Evolutionary conservation across 1,140 invertebrate genomes (phyloP), one percentile per base, ranked within the genome.

Genomic region (Tyrophagus putrescentiae): DNA sequence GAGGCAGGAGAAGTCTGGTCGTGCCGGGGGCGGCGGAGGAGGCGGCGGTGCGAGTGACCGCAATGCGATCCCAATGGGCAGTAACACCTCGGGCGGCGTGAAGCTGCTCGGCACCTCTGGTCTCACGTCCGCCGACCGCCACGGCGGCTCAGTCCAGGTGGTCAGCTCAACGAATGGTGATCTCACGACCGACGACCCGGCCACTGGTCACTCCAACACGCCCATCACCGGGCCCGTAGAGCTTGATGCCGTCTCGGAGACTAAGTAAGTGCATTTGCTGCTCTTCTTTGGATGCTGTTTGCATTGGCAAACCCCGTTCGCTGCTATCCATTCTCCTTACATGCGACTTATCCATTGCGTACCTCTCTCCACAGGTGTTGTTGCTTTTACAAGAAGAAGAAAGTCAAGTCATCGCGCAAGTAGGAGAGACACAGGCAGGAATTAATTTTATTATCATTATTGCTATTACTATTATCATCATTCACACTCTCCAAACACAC

Each of bases 101-200:
- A 57, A 56, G 50, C 42, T 56, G 11, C 28, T 61, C 16, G 58
- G 58, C 23, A 52, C 16, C 34, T 54, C 52, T 36, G 29, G 48
- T 52, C 48, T 64, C 44, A 54, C 62, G 48, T 60, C 65, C 25
- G 63, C 62, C 57, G 64, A 66, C 62, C 52, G 65, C 28, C 60
- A 64, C 50, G 60, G 60, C 29, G 65, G 66, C 64, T 76, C 68
- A 52, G 75, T 78, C 7, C 78, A 95, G 87, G 91, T 97, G 78
- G 89, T 96, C 65, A 93, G 87, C 72, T 95, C 91, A 64, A 94
- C 90, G 59, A 95, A 95, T 76, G 91, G 91, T 65, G 92, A 95
- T 77, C 74, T 95, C 67, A 88, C 85, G 54, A 83, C 85, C 66
- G 92, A 95, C 74, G 91, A 96, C 76, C 90, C 89, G 27, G 90